Evolutionary conservation across 2,113 vertebrate species (phyloP).

Genomic region (Colaptes auratus): DNA sequence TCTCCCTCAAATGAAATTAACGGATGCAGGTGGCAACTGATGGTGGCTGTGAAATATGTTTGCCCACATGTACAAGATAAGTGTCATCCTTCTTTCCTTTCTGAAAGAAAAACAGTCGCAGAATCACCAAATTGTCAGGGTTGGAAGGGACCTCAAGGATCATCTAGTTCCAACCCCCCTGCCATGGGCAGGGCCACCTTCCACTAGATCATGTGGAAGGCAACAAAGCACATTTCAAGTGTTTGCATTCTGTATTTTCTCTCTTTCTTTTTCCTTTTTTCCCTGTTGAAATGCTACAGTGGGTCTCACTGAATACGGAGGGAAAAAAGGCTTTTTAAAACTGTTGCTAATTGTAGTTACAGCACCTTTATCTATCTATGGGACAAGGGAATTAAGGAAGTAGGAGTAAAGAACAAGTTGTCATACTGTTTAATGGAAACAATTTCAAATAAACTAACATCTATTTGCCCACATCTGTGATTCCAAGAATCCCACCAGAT

Average conservation of each 20-base stretch:
- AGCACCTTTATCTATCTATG: not conserved
- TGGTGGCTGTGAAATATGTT: not conserved
- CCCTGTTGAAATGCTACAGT: constrained; percentile 29
- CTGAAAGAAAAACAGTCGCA: not conserved
- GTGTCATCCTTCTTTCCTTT: not conserved
- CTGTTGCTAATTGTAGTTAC: not conserved
- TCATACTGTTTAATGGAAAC: not conserved
- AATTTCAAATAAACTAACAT: not conserved
- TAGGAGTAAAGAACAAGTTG: not conserved
- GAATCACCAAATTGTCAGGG: too few species aligned
- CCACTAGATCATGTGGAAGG: too few species aligned
- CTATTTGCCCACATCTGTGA: not conserved
- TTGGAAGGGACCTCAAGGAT: too few species aligned
- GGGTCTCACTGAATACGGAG: constrained; percentile 25
- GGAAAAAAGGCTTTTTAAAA: not conserved
- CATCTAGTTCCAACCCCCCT: too few species aligned
- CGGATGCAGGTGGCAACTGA: not conserved
- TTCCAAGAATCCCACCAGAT: constrained; percentile 47
- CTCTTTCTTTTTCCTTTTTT: not conserved
- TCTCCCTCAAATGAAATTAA: not conserved
- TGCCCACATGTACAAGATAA: not conserved
- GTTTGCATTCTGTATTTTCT: not conserved
- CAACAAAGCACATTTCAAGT: not conserved
- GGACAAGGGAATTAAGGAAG: not conserved
- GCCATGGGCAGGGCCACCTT: too few species aligned